Conservation (phyloP, 2,888 invertebrate species). For the Andrena flavipes region DNA sequence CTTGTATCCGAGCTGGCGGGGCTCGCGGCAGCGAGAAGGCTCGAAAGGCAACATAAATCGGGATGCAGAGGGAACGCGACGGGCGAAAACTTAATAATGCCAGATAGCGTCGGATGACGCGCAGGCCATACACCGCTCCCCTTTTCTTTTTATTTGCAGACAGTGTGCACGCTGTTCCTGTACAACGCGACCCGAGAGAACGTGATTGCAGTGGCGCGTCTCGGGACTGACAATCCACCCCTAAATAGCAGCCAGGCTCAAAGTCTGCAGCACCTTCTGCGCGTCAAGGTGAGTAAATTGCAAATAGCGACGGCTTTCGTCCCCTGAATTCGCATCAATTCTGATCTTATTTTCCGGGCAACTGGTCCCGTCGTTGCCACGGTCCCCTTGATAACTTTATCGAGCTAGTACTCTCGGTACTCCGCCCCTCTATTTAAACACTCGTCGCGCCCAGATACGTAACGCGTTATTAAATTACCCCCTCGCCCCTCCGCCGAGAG, state of each 20-base stretch:
- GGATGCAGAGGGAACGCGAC: constrained; percentile 40
- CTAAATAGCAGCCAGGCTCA: constrained; percentile 86
- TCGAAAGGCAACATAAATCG: constrained; percentile 22
- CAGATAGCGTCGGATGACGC: constrained; percentile 44
- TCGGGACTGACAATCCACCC: constrained; percentile 87
- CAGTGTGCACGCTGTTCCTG: constrained; percentile 92
- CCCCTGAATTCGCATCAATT: constrained; percentile 55
- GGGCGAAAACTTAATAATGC: constrained; percentile 63
- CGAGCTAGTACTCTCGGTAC: background rate
- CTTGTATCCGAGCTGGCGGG: background rate
- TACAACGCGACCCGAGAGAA: constrained; percentile 95
- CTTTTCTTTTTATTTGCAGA: constrained; percentile 86
- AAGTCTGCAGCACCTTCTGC: constrained; percentile 85
- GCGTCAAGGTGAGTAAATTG: constrained; percentile 84
- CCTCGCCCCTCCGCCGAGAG: background rate
- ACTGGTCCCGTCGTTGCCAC: background rate
- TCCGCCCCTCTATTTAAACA: constrained; percentile 30
- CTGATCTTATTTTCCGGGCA: constrained; percentile 52
- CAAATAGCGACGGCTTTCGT: constrained; percentile 45
- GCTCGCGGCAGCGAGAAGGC: background rate
- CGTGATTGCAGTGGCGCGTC: constrained; percentile 93
- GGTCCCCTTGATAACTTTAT: background rate
- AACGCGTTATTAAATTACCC: constrained; percentile 41
- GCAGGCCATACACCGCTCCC: constrained; percentile 16
- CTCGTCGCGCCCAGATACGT: constrained; percentile 14